Percentiles rank a stretch among this genome's conserved stretches.
Evolutionary conservation across 1,140 invertebrate genomes (phyloP).

Genomic region (Drosophila pandora): DNA sequence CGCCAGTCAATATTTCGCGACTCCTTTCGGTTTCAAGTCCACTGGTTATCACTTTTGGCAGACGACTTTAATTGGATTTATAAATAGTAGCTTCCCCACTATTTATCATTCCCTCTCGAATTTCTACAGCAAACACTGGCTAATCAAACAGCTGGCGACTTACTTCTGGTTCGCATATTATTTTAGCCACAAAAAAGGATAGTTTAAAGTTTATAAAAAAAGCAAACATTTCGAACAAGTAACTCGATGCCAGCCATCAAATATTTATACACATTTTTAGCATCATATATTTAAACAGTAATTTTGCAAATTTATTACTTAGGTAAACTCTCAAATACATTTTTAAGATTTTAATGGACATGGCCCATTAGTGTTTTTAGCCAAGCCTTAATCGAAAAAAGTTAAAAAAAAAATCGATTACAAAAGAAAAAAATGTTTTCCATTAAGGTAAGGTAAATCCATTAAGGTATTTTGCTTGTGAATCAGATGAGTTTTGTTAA

Average conservation of each 20-base stretch:
- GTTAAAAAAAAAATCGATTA: too few relatives aligned
- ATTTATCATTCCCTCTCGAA: constrained; percentile 24
- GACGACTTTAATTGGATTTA: constrained; percentile 47
- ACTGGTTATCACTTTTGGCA: constrained; percentile 32
- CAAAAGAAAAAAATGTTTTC: too few relatives aligned
- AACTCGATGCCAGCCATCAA: neutral
- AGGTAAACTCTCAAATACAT: too few relatives aligned
- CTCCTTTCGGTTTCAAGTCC: constrained; percentile 16
- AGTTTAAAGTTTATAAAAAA: neutral
- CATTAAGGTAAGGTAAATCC: too few relatives aligned
- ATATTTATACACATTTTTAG: neutral
- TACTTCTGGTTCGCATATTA: neutral
- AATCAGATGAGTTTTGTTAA: too few relatives aligned
- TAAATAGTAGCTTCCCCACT: constrained; percentile 35
- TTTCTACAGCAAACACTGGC: neutral
- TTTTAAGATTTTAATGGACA: too few relatives aligned
- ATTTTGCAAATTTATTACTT: neutral
- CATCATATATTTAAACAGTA: too few relatives aligned
- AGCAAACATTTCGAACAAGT: neutral
- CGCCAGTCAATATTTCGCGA: constrained; percentile 4
- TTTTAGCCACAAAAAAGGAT: neutral
- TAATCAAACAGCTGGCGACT: constrained; percentile 14
- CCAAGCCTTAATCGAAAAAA: too few relatives aligned
- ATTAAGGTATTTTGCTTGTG: too few relatives aligned
- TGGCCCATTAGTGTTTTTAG: too few relatives aligned